Conservation (phyloP, 2,888 invertebrate genomes). For the Dione vanillae region DNA sequence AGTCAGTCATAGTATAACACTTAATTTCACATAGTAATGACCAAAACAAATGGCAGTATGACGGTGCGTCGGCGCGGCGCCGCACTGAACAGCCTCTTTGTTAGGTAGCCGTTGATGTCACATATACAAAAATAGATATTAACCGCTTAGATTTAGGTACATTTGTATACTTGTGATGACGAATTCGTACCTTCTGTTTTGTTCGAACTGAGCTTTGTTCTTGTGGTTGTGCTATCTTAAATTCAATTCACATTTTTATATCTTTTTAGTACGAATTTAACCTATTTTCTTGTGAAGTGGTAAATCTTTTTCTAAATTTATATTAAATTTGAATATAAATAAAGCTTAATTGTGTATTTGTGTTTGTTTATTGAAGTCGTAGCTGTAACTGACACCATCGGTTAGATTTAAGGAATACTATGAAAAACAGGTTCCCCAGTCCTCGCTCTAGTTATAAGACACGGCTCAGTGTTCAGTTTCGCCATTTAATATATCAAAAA, state of each 20-base stretch:
- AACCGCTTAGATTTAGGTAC: slow-evolving; percentile 35
- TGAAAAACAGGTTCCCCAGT: no score
- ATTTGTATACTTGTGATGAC: slow-evolving; percentile 25
- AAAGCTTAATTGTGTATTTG: no score
- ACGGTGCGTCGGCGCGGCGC: slow-evolving; percentile 37
- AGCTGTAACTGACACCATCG: no score
- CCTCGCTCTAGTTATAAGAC: no score
- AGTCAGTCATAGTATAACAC: slow-evolving; percentile 23
- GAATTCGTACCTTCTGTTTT: slow-evolving; percentile 22
- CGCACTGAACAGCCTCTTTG: slow-evolving; percentile 39
- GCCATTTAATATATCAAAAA: no score
- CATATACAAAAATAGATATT: slow-evolving; percentile 35
- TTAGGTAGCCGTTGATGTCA: slow-evolving; percentile 40
- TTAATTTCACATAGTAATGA: slow-evolving; percentile 23
- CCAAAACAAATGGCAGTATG: slow-evolving; percentile 29
- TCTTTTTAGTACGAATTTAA: background rate
- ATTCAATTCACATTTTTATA: no score
- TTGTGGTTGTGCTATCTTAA: background rate
- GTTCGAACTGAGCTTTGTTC: background rate
- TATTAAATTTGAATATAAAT: no score
- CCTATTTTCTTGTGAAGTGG: no score
- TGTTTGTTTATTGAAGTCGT: no score
- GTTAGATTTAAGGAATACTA: no score
- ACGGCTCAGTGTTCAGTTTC: no score
- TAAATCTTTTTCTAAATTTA: no score